Evolutionary conservation across 2,797 vertebrate genomes (phyloP).

Genomic region (Cheirogaleus major): DNA sequence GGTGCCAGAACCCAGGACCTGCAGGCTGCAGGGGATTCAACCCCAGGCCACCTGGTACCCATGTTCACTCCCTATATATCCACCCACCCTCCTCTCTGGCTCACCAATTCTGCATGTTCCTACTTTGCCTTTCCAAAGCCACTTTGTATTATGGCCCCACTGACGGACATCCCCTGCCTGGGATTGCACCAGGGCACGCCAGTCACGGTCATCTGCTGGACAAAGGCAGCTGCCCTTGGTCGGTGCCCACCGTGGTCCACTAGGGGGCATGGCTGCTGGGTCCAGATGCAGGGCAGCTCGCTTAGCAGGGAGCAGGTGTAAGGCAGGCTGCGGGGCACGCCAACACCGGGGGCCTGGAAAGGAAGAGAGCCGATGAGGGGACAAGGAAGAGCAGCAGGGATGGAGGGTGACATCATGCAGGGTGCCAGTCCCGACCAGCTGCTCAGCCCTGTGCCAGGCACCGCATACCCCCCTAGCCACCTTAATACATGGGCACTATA

Average conservation of each 20-base stretch:
- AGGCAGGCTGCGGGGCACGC: not conserved
- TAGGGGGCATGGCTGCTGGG: not conserved
- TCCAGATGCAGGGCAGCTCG: not conserved
- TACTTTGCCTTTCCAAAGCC: not conserved
- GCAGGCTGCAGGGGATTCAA: not conserved
- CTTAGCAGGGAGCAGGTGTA: not conserved
- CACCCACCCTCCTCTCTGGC: not conserved
- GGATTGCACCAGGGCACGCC: not conserved
- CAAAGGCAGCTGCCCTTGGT: not conserved
- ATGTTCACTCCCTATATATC: not conserved
- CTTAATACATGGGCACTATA: too few species aligned
- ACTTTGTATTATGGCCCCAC: not conserved
- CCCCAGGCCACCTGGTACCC: fast-evolving
- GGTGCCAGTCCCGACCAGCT: too few species aligned
- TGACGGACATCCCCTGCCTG: not conserved
- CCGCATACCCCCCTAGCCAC: not conserved
- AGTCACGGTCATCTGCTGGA: not conserved
- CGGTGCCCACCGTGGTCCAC: fast-evolving
- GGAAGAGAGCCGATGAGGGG: not conserved
- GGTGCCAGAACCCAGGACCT: fast-evolving
- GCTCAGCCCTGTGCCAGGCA: not conserved
- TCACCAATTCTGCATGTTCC: fast-evolving
- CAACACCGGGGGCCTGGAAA: not conserved
- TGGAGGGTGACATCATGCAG: fast-evolving
- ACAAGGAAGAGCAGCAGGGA: not conserved